Conservation (phyloP, 2,113 vertebrate genomes). For the Hyaena hyaena region DNA sequence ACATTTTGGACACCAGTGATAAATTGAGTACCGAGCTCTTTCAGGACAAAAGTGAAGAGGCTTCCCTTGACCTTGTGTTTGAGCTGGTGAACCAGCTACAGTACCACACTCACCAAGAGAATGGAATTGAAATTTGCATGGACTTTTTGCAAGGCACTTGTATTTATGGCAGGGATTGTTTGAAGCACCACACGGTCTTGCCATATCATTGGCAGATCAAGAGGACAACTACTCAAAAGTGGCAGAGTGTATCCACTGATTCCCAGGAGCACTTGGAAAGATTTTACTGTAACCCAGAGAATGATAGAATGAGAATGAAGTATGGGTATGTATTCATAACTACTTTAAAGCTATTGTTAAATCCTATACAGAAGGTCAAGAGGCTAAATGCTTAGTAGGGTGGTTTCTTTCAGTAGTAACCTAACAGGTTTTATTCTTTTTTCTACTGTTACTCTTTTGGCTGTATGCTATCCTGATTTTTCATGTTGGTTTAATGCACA, state of each 20-base stretch:
- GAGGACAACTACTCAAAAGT: slow-evolving; percentile 90
- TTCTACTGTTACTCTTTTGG: slow-evolving; percentile 30
- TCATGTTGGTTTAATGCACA: slow-evolving; percentile 44
- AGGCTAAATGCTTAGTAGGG: slow-evolving; percentile 31
- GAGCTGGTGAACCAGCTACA: slow-evolving; percentile 98
- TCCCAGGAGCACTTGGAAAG: slow-evolving; percentile 99
- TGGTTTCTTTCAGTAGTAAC: slow-evolving; percentile 59
- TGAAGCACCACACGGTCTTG: slow-evolving; percentile 96
- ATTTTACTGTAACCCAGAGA: slow-evolving; percentile 99
- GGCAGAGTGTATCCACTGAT: slow-evolving; percentile 97
- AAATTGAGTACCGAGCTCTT: slow-evolving; percentile 92
- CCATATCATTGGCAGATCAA: slow-evolving; percentile 99
- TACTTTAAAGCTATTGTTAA: slow-evolving; percentile 52
- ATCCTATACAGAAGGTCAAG: slow-evolving; percentile 38
- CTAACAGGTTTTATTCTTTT: slow-evolving; percentile 59
- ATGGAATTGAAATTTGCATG: slow-evolving; percentile 95
- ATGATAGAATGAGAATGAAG: slow-evolving; percentile 95
- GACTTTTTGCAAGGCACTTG: slow-evolving; percentile 97
- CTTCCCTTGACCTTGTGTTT: slow-evolving; percentile 97
- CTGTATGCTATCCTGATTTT: slow-evolving; percentile 63
- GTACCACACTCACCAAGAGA: slow-evolving; percentile 97
- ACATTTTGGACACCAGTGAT: slow-evolving; percentile 84
- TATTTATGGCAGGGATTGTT: slow-evolving; percentile 95
- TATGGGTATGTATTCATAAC: slow-evolving; percentile 92
- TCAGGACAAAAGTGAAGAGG: slow-evolving; percentile 98